Conservation (phyloP, 1,140 invertebrate genomes). For the Gonioctena quinquepunctata region DNA sequence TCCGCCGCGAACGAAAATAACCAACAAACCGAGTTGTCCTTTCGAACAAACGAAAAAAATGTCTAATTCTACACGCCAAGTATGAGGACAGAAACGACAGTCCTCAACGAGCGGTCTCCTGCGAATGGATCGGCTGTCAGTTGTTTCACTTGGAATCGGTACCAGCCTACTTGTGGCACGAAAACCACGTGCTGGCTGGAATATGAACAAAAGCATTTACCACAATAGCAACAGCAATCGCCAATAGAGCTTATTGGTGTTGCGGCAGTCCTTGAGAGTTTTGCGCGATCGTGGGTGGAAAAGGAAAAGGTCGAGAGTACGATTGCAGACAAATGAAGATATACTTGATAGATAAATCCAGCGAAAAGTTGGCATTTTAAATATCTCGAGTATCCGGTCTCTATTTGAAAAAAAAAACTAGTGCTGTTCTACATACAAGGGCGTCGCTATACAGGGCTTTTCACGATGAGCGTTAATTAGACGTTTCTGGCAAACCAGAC, state of each 20-base stretch:
- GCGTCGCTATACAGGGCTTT: no score
- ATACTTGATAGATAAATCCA: no score
- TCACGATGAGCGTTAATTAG: no score
- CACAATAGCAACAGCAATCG: not conserved
- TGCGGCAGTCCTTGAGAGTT: not conserved
- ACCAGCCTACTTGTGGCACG: slow-evolving; percentile 2
- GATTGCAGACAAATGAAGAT: no score
- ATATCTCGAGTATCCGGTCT: no score
- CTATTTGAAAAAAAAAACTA: no score
- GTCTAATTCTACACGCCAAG: not conserved
- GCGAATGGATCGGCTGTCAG: not conserved
- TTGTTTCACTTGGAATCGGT: not conserved
- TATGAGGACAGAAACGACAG: not conserved
- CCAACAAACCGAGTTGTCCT: not conserved
- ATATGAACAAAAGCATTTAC: slow-evolving; percentile 7
- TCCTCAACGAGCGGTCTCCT: not conserved
- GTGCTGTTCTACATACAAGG: no score
- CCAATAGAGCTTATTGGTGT: not conserved
- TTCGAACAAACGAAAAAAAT: not conserved
- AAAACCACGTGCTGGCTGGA: slow-evolving; percentile 6
- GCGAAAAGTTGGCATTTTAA: no score
- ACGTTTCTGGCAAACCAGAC: no score
- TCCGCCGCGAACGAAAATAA: not conserved
- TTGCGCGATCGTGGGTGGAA: not conserved
- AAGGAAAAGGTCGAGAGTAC: not conserved